A percentile compares a stretch with the other conserved stretches of the same genome.
phyloP scores from a whole-genome alignment of 2,113 vertebrate genomes.

The Crotalus horridus region DNA sequence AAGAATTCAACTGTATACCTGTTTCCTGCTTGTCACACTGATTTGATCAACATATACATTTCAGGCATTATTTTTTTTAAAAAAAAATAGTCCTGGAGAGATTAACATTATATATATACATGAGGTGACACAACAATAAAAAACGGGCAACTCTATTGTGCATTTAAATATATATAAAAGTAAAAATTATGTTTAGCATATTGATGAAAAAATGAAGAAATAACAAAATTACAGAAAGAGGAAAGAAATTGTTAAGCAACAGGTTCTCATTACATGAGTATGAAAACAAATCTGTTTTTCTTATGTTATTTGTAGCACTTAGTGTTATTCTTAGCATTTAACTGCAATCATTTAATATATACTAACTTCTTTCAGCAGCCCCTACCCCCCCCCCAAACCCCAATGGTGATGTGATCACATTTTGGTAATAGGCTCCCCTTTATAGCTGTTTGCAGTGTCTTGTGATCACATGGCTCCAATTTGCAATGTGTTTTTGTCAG shows the following conservation, averaged over 20 bases:
- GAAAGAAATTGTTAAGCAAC: not conserved
- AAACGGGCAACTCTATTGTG: not conserved
- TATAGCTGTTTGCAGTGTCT: not conserved
- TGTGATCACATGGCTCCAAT: not conserved
- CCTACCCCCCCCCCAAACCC: not conserved
- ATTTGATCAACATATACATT: not conserved
- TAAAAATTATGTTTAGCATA: not conserved
- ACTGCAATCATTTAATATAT: not conserved
- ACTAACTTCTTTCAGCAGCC: not conserved
- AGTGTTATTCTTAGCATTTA: not conserved
- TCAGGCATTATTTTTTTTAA: not conserved
- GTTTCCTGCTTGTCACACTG: not conserved
- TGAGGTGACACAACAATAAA: not conserved
- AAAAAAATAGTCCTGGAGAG: not conserved
- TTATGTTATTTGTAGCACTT: not conserved
- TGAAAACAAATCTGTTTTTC: not conserved
- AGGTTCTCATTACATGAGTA: not conserved
- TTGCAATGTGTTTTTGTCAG: not conserved
- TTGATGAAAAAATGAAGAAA: not conserved
- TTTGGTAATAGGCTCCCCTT: not conserved
- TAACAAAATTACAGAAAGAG: not conserved
- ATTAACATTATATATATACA: not conserved
- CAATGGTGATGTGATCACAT: not conserved
- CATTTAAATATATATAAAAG: not conserved
- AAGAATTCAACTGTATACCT: not conserved